These are phyloP conservation scores for Myrmecobius fasciatus DNA, from an alignment of 2,113 vertebrate species.

Conservation along the genomic window DNA sequence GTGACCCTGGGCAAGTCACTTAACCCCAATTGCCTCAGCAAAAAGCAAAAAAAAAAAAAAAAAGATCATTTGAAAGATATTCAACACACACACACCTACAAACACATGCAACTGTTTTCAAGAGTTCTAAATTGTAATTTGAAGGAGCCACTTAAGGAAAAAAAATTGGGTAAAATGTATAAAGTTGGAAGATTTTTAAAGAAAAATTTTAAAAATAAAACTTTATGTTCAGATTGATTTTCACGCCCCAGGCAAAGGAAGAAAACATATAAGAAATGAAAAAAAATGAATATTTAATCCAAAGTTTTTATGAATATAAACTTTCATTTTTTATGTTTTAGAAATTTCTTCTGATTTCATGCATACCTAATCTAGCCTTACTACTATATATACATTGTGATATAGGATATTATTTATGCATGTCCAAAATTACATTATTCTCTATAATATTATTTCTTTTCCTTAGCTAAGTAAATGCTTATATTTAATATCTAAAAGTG, in stretches of 20 bases:
- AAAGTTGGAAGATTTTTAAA: conserved; percentile 52
- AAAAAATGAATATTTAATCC: neutral
- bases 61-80: conserved; percentile 68
- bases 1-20: no score
- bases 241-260: neutral
- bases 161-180: conserved; percentile 43
- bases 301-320: conserved; percentile 31
- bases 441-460: no score
- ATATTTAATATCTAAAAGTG: no score
- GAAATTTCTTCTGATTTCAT: conserved; percentile 32
- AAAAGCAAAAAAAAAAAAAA: no score
- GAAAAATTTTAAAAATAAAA: conserved; percentile 36
- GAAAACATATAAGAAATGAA: neutral
- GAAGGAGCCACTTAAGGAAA: conserved; percentile 56
- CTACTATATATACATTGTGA: neutral
- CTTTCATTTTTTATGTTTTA: conserved; percentile 1
- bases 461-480: no score
- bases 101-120: conserved; percentile 47
- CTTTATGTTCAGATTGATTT: conserved; percentile 20
- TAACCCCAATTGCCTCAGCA: no score
- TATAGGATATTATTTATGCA: neutral
- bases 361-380: neutral
- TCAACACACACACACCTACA: conserved; percentile 43
- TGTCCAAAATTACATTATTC: no score
- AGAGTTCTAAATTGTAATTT: conserved; percentile 66